Percentiles rank a stretch among this genome's conserved stretches.
These are phyloP conservation scores for Lycia hirtaria DNA, from an alignment of 2,888 invertebrate genomes.

Conservation along the genomic window DNA sequence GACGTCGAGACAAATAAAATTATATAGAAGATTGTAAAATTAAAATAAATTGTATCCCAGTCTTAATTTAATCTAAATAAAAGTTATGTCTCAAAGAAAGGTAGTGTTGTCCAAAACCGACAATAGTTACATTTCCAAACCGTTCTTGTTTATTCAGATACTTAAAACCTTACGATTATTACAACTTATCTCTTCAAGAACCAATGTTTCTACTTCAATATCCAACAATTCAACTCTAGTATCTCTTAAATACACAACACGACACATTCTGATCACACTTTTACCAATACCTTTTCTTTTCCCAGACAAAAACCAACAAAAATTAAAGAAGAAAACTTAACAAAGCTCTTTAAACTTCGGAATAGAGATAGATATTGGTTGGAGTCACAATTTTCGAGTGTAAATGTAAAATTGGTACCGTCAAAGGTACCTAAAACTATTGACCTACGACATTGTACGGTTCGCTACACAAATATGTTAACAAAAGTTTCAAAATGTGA, in stretches of 20 bases:
- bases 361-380: constrained; percentile 27
- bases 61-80: not conserved
- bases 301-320: constrained; percentile 45
- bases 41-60: too few relatives aligned
- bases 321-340: not conserved
- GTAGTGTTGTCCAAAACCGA: not conserved
- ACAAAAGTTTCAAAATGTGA: constrained; percentile 58
- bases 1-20: too few relatives aligned
- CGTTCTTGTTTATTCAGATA: constrained; percentile 27
- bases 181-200: constrained; percentile 31
- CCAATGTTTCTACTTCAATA: constrained; percentile 47
- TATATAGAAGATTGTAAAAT: too few relatives aligned
- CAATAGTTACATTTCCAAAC: constrained; percentile 24
- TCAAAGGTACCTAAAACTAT: constrained; percentile 58
- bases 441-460: constrained; percentile 52
- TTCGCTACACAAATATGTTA: constrained; percentile 57
- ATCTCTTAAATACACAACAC: constrained; percentile 54
- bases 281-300: constrained; percentile 49
- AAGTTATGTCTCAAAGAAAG: not conserved
- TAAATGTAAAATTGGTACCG: constrained; percentile 42
- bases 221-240: constrained; percentile 42
- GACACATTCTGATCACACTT: constrained; percentile 50
- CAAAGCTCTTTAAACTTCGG: not conserved
- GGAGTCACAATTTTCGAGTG: not conserved
- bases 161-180: constrained; percentile 39